A percentile compares a stretch with the other conserved stretches of the same genome.
Evolutionary conservation across 92 coral and sea anemone species (phyloP).

Genomic region (Bergia sp.): DNA sequence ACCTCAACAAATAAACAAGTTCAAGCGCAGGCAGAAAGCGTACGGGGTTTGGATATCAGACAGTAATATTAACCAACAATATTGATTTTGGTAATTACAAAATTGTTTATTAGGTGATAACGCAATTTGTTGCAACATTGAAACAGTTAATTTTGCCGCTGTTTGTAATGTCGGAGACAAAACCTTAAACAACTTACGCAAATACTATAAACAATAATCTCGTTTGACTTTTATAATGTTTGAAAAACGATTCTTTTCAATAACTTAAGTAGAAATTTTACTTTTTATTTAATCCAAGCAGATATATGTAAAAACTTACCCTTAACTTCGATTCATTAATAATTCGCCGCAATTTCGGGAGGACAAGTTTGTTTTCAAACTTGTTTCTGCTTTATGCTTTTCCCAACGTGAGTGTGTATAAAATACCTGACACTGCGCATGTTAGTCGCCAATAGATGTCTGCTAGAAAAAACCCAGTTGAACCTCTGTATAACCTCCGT

Average conservation of each 20-base stretch:
- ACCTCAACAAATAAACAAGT: background rate
- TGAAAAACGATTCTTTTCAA: background rate
- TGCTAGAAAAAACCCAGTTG: background rate
- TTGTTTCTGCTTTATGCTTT: background rate
- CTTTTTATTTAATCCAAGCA: background rate
- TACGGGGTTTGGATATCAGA: background rate
- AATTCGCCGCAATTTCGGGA: background rate
- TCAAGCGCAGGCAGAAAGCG: background rate
- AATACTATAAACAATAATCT: background rate
- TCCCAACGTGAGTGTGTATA: background rate
- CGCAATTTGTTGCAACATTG: slow-evolving; percentile 1
- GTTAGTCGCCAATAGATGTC: background rate
- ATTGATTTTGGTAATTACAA: background rate
- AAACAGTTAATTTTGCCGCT: slow-evolving; percentile 7
- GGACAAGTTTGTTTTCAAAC: background rate
- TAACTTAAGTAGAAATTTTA: background rate
- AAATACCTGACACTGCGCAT: background rate
- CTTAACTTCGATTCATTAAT: slow-evolving; percentile 1
- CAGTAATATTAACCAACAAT: too few species aligned
- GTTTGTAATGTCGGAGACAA: slow-evolving; percentile 11
- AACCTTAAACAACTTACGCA: background rate
- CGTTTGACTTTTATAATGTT: background rate
- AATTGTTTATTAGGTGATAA: background rate
- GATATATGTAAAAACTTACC: background rate
- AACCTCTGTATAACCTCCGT: background rate